A percentile compares a stretch with the other conserved stretches of the same genome.
These are phyloP conservation scores for Romanomermis culicivorax DNA, from an alignment of 2,888 invertebrate genomes.

Conservation along the genomic window DNA sequence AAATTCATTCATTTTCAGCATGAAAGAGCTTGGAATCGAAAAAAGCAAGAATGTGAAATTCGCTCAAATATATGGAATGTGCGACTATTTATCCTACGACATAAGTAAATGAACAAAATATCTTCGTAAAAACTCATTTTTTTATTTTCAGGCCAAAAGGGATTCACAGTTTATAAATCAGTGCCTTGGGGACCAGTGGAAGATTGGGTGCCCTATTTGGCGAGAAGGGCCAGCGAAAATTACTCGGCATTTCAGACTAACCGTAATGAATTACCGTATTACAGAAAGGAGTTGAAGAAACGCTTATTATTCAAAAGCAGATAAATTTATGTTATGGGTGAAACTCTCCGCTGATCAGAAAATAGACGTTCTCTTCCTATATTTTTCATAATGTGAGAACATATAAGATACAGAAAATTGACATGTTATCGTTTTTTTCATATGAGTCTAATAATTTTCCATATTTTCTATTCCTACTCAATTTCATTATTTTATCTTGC, in stretches of 20 bases:
- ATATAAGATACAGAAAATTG: too few species aligned
- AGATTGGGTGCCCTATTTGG: slow-evolving; percentile 32
- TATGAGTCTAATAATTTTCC: too few species aligned
- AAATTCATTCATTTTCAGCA: too few species aligned
- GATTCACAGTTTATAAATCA: slow-evolving; percentile 33
- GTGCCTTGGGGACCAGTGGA: slow-evolving; percentile 32
- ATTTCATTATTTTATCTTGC: too few species aligned
- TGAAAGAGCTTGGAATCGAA: too few species aligned
- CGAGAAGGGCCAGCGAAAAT: slow-evolving; percentile 33
- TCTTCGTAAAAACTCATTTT: neutral
- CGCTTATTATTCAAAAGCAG: too few species aligned
- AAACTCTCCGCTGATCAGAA: too few species aligned
- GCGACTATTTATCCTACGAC: slow-evolving; percentile 33
- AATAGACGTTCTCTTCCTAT: too few species aligned
- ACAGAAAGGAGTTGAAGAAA: slow-evolving; percentile 13
- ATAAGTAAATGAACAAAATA: slow-evolving; percentile 28
- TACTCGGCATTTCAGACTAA: slow-evolving; percentile 31
- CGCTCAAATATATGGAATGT: slow-evolving; percentile 36
- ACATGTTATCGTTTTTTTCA: too few species aligned
- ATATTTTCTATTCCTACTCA: too few species aligned
- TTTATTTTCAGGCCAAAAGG: slow-evolving; percentile 21
- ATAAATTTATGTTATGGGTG: too few species aligned
- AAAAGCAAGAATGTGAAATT: slow-evolving; percentile 29
- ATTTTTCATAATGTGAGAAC: too few species aligned
- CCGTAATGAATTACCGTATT: slow-evolving; percentile 25